Percentiles rank a stretch among this genome's conserved stretches.
These are phyloP conservation scores for Cricetomys ansorgei DNA, from an alignment of 2,113 vertebrate species.

Conservation along the genomic window DNA sequence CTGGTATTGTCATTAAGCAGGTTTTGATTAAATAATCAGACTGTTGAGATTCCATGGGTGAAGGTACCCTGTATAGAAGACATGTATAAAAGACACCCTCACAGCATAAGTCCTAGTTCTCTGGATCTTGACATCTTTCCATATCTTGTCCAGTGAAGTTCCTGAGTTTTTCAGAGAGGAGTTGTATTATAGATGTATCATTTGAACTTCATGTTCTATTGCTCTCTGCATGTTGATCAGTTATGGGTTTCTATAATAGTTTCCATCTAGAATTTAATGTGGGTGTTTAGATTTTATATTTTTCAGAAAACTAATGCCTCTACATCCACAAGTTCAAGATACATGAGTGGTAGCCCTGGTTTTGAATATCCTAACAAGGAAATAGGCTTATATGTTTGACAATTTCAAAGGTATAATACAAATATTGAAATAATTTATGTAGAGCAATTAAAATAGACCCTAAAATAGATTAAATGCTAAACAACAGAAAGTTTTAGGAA, in stretches of 20 bases:
- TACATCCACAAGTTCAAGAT: background rate
- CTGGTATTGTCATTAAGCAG: no score
- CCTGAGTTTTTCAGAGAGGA: background rate
- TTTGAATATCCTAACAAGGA: background rate
- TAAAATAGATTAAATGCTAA: background rate
- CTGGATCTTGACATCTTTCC: background rate
- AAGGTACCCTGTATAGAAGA: background rate
- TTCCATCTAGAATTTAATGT: background rate
- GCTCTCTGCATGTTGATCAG: background rate
- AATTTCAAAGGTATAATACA: background rate
- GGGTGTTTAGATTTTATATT: background rate
- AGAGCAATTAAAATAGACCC: background rate
- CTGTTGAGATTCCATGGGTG: background rate
- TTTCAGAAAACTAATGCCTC: background rate
- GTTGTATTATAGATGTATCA: background rate
- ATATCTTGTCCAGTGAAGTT: background rate
- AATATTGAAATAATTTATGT: background rate
- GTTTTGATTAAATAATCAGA: background rate
- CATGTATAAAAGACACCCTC: background rate
- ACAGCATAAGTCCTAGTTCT: no score
- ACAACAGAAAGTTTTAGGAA: background rate
- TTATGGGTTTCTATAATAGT: background rate
- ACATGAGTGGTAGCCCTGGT: background rate
- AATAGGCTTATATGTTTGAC: background rate
- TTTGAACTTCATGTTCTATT: background rate